Conservation (phyloP, 2,113 vertebrate species). For the Garra rufa region DNA sequence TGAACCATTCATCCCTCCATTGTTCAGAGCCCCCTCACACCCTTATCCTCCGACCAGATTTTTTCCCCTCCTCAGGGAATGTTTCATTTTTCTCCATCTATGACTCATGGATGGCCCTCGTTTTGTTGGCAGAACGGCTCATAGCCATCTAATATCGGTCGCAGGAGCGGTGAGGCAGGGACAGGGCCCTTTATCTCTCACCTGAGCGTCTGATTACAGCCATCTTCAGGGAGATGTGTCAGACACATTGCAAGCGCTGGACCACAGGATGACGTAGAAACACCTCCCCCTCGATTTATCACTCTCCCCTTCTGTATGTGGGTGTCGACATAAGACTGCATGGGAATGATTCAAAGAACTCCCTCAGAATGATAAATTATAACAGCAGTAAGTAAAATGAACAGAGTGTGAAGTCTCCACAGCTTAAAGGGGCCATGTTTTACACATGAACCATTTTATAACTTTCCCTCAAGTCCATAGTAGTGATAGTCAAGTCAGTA, state of each 20-base stretch:
- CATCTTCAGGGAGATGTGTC: constrained; percentile 26
- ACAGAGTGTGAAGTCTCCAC: neutral
- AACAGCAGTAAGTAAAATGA: neutral
- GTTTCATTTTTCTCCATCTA: constrained; percentile 28
- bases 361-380: constrained; percentile 10
- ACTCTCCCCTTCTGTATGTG: constrained; percentile 6
- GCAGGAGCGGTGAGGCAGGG: constrained; percentile 18
- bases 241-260: neutral
- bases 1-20: constrained; percentile 21
- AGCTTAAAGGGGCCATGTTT: neutral
- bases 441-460: neutral
- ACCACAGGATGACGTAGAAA: constrained; percentile 15
- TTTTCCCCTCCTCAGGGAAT: constrained; percentile 6
- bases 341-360: constrained; percentile 7
- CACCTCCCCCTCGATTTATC: constrained; percentile 40
- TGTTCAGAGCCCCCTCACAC: constrained; percentile 22
- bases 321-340: neutral
- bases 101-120: constrained; percentile 52
- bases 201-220: constrained; percentile 20
- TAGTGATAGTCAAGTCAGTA: neutral
- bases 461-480: neutral
- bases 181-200: constrained; percentile 34
- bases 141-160: constrained; percentile 18
- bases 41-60: constrained; percentile 5
- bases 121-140: constrained; percentile 15